Percentiles rank a stretch among this genome's conserved stretches.
Evolutionary conservation across 2,113 vertebrate genomes (phyloP).

Genomic region (Cinclus cinclus): DNA sequence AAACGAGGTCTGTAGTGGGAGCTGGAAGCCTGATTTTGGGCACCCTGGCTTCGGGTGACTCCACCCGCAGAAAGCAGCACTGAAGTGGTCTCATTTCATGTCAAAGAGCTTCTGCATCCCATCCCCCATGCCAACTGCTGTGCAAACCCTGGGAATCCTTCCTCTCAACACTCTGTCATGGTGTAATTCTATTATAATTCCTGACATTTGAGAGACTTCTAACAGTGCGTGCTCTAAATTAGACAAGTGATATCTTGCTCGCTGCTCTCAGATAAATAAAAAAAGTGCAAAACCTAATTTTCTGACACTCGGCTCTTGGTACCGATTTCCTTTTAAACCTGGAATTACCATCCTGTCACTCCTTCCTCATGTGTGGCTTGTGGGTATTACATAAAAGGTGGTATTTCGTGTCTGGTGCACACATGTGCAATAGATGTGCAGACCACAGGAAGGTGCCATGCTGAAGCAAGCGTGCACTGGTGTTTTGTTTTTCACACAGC

Average conservation of each 20-base stretch:
- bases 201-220: conserved; percentile 20
- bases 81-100: background rate
- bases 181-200: background rate
- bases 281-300: background rate
- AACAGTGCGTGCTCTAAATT: background rate
- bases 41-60: background rate
- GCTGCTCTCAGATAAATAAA: background rate
- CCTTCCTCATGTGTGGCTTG: background rate
- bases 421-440: background rate
- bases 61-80: background rate
- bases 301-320: background rate
- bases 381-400: background rate
- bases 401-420: background rate
- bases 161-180: background rate
- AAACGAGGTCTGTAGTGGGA: background rate
- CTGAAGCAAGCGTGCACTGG: background rate
- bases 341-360: background rate
- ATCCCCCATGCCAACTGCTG: background rate
- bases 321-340: background rate
- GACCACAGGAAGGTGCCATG: background rate
- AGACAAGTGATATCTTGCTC: background rate
- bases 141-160: background rate
- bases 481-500: background rate
- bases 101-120: background rate
- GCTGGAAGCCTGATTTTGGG: background rate